A percentile compares a stretch with the other conserved stretches of the same genome.
phyloP scores from a whole-genome alignment of 2,797 vertebrate genomes.

The Phrynocephalus guinanensis region DNA sequence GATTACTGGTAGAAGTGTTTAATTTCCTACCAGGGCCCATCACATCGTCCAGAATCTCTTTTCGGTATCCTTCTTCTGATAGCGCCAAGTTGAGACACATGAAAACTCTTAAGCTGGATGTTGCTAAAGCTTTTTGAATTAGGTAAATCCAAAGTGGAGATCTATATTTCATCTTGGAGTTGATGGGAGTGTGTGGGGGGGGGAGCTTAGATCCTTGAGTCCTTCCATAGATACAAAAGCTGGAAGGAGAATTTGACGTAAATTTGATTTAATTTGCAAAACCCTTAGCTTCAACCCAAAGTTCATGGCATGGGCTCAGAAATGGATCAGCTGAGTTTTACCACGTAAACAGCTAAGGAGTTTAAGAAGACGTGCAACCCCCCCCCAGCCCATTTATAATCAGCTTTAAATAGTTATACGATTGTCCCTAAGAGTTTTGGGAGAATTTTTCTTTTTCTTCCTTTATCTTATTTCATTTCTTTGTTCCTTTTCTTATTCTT shows the following conservation, averaged over 20 bases:
- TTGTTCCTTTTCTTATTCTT: too few relatives aligned
- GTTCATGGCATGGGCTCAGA: not conserved
- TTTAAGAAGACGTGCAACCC: not conserved
- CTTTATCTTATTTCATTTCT: too few relatives aligned
- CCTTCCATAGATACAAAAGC: not conserved
- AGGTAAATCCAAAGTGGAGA: not conserved
- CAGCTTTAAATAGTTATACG: conserved; percentile 14
- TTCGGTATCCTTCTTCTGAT: not conserved
- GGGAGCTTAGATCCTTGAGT: not conserved
- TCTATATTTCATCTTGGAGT: not conserved
- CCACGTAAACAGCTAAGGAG: not conserved
- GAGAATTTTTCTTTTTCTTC: not conserved
- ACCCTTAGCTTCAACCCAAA: not conserved
- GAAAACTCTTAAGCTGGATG: too few relatives aligned
- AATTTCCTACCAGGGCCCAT: not conserved
- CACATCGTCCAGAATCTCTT: not conserved
- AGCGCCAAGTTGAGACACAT: too few relatives aligned
- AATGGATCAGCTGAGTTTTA: conserved; percentile 17
- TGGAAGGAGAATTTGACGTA: not conserved
- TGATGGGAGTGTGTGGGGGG: not conserved
- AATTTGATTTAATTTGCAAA: conserved; percentile 20
- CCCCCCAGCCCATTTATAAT: not conserved
- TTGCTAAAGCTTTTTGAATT: not conserved
- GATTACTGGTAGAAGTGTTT: not conserved
- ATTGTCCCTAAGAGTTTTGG: not conserved